Evolutionary conservation across 2,113 vertebrate genomes (phyloP).

Genomic region (Tragelaphus scriptus): DNA sequence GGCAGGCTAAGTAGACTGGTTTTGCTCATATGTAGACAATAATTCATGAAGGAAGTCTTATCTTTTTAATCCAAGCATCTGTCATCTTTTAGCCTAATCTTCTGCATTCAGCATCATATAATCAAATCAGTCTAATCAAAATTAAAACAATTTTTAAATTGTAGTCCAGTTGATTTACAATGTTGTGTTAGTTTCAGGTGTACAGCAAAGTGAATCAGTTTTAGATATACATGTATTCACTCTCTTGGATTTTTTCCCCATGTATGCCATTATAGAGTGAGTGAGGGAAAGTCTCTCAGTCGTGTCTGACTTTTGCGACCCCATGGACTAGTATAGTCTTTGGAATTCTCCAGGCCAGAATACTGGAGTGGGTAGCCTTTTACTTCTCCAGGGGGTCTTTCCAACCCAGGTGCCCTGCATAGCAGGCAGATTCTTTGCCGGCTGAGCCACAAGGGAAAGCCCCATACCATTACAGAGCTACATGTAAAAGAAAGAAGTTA

Average conservation of each 20-base stretch:
- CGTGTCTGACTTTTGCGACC: not conserved
- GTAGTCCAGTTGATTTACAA: not conserved
- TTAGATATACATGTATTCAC: not conserved
- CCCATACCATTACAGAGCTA: not conserved
- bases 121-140: not conserved
- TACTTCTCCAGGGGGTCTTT: not conserved
- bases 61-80: not conserved
- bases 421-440: not conserved
- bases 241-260: not conserved
- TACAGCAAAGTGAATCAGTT: not conserved
- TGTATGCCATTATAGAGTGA: not conserved
- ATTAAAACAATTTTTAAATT: not conserved
- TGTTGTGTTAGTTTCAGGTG: not conserved
- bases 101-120: not conserved
- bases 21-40: not conserved
- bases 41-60: not conserved
- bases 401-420: not conserved
- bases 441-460: not conserved
- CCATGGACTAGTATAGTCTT: not conserved
- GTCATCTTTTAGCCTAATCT: not conserved
- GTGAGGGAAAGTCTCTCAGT: not conserved
- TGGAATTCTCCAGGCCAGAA: not conserved
- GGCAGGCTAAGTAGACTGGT: not conserved
- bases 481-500: not conserved
- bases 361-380: not conserved